These are phyloP conservation scores for Nannospalax galili DNA, from an alignment of 2,113 vertebrate species.

Conservation along the genomic window DNA sequence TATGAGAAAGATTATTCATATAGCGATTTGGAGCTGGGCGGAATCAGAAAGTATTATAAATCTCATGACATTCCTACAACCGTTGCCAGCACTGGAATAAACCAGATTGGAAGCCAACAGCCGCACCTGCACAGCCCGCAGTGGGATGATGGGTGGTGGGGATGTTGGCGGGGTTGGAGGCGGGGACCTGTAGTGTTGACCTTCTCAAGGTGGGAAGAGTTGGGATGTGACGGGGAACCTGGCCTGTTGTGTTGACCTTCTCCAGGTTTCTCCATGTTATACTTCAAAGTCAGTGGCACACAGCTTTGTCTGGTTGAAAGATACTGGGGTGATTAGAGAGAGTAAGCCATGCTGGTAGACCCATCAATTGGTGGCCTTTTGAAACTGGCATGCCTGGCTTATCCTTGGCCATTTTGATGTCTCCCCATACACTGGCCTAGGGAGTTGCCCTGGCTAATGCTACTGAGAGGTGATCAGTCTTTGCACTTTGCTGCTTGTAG, in stretches of 20 bases:
- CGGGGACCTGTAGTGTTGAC: not conserved
- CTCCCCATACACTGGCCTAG: not conserved
- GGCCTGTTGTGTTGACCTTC: not conserved
- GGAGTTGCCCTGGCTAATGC: not conserved
- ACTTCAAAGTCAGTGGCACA: not conserved
- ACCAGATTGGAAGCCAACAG: not conserved
- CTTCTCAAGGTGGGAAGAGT: not conserved
- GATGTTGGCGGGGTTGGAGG: not conserved
- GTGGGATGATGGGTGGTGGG: not conserved
- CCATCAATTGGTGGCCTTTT: not conserved
- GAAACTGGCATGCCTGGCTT: not conserved
- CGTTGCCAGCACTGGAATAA: slow-evolving; percentile 38
- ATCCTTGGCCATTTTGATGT: not conserved
- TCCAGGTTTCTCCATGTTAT: not conserved
- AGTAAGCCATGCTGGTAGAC: not conserved
- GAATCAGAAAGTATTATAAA: slow-evolving; percentile 71
- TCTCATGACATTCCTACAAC: slow-evolving; percentile 49
- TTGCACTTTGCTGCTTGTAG: not conserved
- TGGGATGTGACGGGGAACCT: no score
- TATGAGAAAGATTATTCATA: slow-evolving; percentile 76
- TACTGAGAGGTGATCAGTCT: not conserved
- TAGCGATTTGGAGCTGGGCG: slow-evolving; percentile 31
- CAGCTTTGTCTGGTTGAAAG: not conserved
- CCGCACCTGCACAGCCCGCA: not conserved
- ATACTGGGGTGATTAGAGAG: not conserved